Conservation (phyloP, 2,113 vertebrate species). For the Aphyosemion australe region DNA sequence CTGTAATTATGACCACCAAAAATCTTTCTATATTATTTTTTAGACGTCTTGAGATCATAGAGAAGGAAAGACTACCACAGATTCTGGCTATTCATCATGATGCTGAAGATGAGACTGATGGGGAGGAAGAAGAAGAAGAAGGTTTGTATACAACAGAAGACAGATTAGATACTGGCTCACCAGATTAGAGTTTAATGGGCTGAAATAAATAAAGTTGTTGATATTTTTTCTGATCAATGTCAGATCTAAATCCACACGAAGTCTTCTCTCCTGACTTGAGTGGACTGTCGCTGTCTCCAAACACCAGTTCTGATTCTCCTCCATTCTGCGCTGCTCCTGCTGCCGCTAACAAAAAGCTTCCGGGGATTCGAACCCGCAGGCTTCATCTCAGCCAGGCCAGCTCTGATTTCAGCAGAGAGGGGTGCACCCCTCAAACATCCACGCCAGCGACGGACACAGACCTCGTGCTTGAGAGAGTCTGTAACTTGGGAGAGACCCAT, state of each 20-base stretch:
- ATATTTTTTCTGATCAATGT: slow-evolving; percentile 19
- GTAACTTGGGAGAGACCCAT: slow-evolving; percentile 7
- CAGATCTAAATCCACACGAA: slow-evolving; percentile 43
- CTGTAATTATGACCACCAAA: neutral
- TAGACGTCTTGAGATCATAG: slow-evolving; percentile 77
- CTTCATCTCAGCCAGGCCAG: slow-evolving; percentile 64
- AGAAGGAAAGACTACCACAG: slow-evolving; percentile 71
- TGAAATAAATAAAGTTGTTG: neutral
- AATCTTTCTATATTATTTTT: slow-evolving; percentile 5
- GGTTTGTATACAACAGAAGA: neutral
- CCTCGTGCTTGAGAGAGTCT: neutral
- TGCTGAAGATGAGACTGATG: slow-evolving; percentile 55
- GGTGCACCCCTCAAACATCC: slow-evolving; percentile 26
- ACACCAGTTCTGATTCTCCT: slow-evolving; percentile 73
- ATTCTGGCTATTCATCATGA: slow-evolving; percentile 65
- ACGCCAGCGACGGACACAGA: slow-evolving; percentile 7
- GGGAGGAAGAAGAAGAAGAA: slow-evolving; percentile 50
- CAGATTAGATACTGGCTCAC: slow-evolving; percentile 46
- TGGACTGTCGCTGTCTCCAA: slow-evolving; percentile 55
- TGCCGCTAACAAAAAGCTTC: slow-evolving; percentile 32
- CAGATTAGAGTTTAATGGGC: slow-evolving; percentile 56
- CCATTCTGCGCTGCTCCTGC: slow-evolving; percentile 16
- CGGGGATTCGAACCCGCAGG: slow-evolving; percentile 58
- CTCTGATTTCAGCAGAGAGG: slow-evolving; percentile 6
- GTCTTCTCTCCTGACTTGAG: slow-evolving; percentile 21